Base-by-base conservation (phyloP, 2,113 vertebrate species). In the Agelaius tricolor region DNA sequence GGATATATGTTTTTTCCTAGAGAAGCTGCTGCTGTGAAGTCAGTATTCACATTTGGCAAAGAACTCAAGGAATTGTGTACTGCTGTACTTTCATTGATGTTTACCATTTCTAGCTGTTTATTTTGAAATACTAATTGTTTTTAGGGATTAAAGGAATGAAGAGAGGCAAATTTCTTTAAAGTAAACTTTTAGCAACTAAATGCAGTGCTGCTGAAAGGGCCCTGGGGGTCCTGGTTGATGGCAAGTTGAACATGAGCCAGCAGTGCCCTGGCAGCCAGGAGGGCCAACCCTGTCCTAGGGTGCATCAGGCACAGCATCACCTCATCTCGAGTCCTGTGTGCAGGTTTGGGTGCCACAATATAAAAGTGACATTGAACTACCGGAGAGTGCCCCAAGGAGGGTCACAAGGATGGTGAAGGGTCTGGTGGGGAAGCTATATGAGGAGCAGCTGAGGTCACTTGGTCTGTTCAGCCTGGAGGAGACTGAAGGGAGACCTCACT, bases 221-320 rank as follows among this genome's bases (percentile, higher is more conserved):
- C 44, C 16, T 58, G 26, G 4, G 11, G 0, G 1, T 49, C 3
- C 43, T 55, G 20, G 13, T 49, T 0, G 0, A 5, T 35, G 24
- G 3, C 43, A 51, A 51, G 8, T 4, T 66, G 43, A 21, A 1
- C 0, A 0, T 3, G 23, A 47, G 10, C 0, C 28, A 66, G 71
- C 20, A 16, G 35, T 35, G 44, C 62, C 30, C 31, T 76, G 35
- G 62, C 52, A 85, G 43, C 62, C 62, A 43, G 31, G n/a, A 66
- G 30, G 1, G 59, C 9, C n/a, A 57, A 0, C 0, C 10, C 0
- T 66, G 43, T 17, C 43, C 83, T 66, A 10, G 10, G 49, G 7
- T 0, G 2, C 35, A 49, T 35, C 61, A 58, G 51, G 20, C 16
- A 26, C 61, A 58, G 71, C 61, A 75, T 49, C 0, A 0, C 71